Conservation (phyloP, 1,140 invertebrate genomes). For the Elymnias hypermnestra region DNA sequence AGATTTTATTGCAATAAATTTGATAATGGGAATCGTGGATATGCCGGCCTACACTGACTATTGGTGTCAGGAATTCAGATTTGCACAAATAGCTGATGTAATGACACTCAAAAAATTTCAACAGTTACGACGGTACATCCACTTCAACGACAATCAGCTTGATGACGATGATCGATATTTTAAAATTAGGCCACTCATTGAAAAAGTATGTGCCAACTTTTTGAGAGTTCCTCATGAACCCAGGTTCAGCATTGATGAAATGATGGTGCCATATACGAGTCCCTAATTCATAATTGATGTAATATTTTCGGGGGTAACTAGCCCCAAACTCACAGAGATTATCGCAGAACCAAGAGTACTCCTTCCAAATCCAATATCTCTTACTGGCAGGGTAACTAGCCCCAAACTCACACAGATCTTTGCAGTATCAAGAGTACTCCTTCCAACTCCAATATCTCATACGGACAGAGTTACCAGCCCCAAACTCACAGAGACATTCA, state of each 20-base stretch:
- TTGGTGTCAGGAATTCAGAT: slow-evolving; percentile 22
- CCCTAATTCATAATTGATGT: no score
- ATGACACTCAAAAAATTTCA: slow-evolving; percentile 21
- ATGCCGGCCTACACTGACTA: slow-evolving; percentile 21
- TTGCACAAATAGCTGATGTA: slow-evolving; percentile 17
- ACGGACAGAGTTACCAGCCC: no score
- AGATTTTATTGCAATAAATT: slow-evolving; percentile 9
- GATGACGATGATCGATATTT: slow-evolving; percentile 22
- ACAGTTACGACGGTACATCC: slow-evolving; percentile 11
- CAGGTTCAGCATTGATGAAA: slow-evolving; percentile 48
- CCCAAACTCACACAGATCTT: no score
- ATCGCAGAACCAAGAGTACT: no score
- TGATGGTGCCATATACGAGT: no score
- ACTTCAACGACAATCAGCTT: slow-evolving; percentile 15
- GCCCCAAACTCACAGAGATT: no score
- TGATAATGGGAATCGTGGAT: slow-evolving; percentile 20
- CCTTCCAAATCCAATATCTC: no score
- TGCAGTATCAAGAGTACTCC: no score
- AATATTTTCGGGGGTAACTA: no score
- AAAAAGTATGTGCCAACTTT: slow-evolving; percentile 39
- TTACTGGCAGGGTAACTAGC: no score
- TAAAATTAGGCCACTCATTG: slow-evolving; percentile 15
- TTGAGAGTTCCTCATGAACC: slow-evolving; percentile 35
- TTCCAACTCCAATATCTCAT: no score
- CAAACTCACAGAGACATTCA: no score